A percentile compares a stretch with the other conserved stretches of the same genome.
phyloP scores from a whole-genome alignment of 2,113 vertebrate species.

The Siphamia tubifer region DNA sequence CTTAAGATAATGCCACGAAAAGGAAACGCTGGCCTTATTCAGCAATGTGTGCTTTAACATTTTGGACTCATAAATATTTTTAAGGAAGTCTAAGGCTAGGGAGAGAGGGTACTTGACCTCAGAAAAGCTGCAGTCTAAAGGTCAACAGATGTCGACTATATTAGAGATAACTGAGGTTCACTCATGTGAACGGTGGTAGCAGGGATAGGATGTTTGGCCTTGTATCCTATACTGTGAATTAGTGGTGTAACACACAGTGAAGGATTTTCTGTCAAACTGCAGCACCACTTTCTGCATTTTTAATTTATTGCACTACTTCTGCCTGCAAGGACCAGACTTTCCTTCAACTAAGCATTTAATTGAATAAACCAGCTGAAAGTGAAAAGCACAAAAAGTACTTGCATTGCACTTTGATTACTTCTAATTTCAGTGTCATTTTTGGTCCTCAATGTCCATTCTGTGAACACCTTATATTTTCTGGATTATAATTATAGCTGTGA shows the following conservation, averaged over 20 bases:
- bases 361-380: not conserved
- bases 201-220: not conserved
- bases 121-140: constrained; percentile 3
- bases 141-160: not conserved
- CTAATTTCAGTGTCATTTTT: no score
- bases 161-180: not conserved
- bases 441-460: no score
- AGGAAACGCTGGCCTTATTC: no score
- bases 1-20: no score
- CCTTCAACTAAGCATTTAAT: not conserved
- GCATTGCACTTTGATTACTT: no score
- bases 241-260: not conserved
- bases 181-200: constrained; percentile 14
- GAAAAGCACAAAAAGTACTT: not conserved
- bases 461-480: no score
- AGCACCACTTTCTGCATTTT: not conserved
- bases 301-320: not conserved
- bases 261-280: not conserved
- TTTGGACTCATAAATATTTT: not conserved
- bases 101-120: not conserved
- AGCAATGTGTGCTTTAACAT: no score
- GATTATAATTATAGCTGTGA: no score
- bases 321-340: not conserved
- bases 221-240: constrained; percentile 23
- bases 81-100: not conserved